phyloP scores from a whole-genome alignment of 2,888 invertebrate genomes.

The Pyrgus malvae region DNA sequence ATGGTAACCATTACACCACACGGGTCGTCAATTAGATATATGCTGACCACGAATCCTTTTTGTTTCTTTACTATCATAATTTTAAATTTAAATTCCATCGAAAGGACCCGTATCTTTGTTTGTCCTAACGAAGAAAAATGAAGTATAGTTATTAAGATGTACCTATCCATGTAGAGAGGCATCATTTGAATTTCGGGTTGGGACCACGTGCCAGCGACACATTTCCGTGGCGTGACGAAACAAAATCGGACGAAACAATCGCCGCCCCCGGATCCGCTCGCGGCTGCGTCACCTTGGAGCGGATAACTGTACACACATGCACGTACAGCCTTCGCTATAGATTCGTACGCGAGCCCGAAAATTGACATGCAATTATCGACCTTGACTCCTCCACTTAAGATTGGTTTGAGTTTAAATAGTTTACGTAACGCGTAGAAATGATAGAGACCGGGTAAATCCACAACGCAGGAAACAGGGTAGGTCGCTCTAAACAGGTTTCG shows the following conservation, averaged over 20 bases:
- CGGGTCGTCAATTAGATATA: too few relatives aligned
- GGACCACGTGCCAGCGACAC: slow-evolving; percentile 18
- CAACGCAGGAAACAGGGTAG: slow-evolving; percentile 45
- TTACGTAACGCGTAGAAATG: slow-evolving; percentile 13
- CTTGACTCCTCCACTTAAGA: slow-evolving; percentile 14
- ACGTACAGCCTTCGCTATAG: slow-evolving; percentile 19
- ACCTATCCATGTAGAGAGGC: background rate
- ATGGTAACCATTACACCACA: too few relatives aligned
- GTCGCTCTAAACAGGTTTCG: slow-evolving; percentile 48
- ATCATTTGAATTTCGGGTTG: slow-evolving; percentile 13
- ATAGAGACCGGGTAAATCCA: slow-evolving; percentile 22
- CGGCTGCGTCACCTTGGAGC: slow-evolving; percentile 31
- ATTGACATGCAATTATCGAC: slow-evolving; percentile 18
- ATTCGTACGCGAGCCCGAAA: slow-evolving; percentile 9
- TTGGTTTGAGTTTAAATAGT: background rate
- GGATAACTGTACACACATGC: slow-evolving; percentile 37
- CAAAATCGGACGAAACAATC: slow-evolving; percentile 21
- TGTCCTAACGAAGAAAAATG: too few relatives aligned
- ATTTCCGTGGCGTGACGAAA: slow-evolving; percentile 21
- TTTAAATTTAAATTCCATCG: too few relatives aligned
- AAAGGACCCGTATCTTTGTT: too few relatives aligned
- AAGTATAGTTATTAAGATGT: too few relatives aligned
- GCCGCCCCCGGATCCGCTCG: slow-evolving; percentile 30
- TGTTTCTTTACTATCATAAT: too few relatives aligned
- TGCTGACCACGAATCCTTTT: too few relatives aligned